A percentile compares a stretch with the other conserved stretches of the same genome.
Evolutionary conservation across 2,797 vertebrate species (phyloP).

Genomic region (Melanotaenia trifasciata): DNA sequence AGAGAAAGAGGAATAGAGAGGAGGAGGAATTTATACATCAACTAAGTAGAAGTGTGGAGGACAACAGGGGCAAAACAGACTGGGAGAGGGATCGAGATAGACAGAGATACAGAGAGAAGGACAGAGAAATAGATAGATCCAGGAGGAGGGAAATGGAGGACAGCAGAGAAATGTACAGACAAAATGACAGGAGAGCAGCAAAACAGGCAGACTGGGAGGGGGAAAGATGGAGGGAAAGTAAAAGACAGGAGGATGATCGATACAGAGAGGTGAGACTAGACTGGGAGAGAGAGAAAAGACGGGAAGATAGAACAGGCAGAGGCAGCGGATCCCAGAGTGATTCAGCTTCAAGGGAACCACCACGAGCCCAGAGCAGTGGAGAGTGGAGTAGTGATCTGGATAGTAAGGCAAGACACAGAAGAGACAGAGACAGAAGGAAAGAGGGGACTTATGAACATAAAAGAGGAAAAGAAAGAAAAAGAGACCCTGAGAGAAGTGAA

Average conservation of each 20-base stretch:
- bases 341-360: conserved; percentile 24
- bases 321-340: conserved; percentile 38
- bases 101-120: conserved; percentile 40
- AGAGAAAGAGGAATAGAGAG: conserved; percentile 47
- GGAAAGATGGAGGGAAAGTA: conserved; percentile 27
- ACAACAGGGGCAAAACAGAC: conserved; percentile 35
- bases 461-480: conserved; percentile 30
- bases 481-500: conserved; percentile 30
- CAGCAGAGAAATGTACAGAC: conserved; percentile 27
- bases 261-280: conserved; percentile 41
- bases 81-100: conserved; percentile 45
- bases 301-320: conserved; percentile 29
- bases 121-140: conserved; percentile 42
- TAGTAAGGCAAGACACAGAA: conserved; percentile 43
- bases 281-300: conserved; percentile 38
- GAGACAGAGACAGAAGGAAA: conserved; percentile 33
- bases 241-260: conserved; percentile 38
- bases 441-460: conserved; percentile 42
- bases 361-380: conserved; percentile 59
- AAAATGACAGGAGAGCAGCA: conserved; percentile 15
- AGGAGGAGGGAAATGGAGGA: conserved; percentile 39
- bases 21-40: conserved; percentile 48
- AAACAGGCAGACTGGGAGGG: conserved; percentile 27
- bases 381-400: conserved; percentile 70
- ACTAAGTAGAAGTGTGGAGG: conserved; percentile 73